Evolutionary conservation across 2,113 vertebrate genomes (phyloP).

Genomic region (Aramus guarauna): DNA sequence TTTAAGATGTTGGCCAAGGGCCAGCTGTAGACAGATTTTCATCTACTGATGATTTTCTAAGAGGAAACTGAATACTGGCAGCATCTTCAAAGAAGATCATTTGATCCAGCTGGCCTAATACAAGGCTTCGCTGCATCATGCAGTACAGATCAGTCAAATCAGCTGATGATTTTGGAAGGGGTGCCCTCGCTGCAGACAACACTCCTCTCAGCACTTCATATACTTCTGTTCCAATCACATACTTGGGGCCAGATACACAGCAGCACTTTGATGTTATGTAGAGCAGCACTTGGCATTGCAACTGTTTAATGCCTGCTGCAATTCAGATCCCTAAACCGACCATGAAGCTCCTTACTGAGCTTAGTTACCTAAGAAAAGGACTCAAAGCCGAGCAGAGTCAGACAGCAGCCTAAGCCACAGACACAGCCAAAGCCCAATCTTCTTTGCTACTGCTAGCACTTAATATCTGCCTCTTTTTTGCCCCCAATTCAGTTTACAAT

Average conservation of each 20-base stretch:
- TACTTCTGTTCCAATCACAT: background rate
- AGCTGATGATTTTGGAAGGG: background rate
- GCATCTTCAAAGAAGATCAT: background rate
- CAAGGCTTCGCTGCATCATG: background rate
- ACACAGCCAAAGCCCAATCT: background rate
- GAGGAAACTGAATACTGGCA: background rate
- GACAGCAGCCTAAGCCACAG: background rate
- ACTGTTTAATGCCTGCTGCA: background rate
- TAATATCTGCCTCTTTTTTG: background rate
- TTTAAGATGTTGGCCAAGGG: background rate
- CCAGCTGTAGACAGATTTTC: background rate
- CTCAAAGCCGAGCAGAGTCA: background rate
- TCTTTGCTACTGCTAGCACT: background rate
- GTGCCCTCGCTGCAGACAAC: background rate
- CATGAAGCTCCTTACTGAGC: background rate
- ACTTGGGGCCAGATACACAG: background rate
- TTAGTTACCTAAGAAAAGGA: background rate
- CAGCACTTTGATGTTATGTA: background rate
- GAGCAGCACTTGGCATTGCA: background rate
- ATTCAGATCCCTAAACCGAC: background rate
- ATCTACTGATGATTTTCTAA: background rate
- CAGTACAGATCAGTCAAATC: background rate
- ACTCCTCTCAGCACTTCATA: background rate
- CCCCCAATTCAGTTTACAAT: background rate
- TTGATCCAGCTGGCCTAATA: constrained; percentile 7